Evolutionary conservation across 2,113 vertebrate genomes (phyloP).

Genomic region (Catharus fuscescens): DNA sequence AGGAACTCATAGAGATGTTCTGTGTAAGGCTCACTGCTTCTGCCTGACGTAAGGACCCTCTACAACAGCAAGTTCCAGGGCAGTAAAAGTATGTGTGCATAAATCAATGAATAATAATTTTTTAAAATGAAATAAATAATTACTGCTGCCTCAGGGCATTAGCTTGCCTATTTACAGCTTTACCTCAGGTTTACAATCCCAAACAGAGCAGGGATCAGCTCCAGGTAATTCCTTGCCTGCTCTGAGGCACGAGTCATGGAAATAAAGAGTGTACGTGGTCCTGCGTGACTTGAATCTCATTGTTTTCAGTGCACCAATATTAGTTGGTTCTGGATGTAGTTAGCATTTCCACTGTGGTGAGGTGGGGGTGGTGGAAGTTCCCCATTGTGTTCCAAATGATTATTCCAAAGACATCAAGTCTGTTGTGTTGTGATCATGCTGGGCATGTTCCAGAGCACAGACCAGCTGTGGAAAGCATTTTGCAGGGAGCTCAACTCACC

Average conservation of each 20-base stretch:
- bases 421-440: neutral
- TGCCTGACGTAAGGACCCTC: neutral
- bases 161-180: neutral
- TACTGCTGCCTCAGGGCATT: neutral
- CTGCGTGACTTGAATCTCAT: neutral
- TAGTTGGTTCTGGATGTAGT: neutral
- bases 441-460: neutral
- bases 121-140: neutral
- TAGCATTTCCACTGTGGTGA: neutral
- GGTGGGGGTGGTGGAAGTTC: neutral
- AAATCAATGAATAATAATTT: neutral
- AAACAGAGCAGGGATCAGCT: neutral
- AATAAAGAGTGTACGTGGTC: neutral
- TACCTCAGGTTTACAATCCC: neutral
- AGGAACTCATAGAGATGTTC: neutral
- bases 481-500: neutral
- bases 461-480: neutral
- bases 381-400: neutral
- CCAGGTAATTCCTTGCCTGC: neutral
- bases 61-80: neutral
- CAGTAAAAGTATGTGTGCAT: neutral
- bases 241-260: neutral
- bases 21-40: neutral
- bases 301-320: neutral
- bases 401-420: neutral